Base-by-base conservation (phyloP, 2,888 invertebrate species). In the Anthrax anthrax region DNA sequence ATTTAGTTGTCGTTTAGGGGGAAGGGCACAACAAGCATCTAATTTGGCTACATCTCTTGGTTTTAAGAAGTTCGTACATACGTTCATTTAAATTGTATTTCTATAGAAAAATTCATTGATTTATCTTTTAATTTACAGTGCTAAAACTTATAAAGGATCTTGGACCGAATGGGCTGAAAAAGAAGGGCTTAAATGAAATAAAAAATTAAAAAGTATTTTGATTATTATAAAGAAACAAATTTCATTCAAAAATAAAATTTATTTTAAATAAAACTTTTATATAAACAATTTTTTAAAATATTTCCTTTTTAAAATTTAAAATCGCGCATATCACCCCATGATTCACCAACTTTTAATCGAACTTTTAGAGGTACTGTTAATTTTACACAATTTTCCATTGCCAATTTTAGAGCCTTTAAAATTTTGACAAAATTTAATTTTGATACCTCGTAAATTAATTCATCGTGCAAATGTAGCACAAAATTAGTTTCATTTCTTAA, bases 391-490 rank as follows among this genome's bases (percentile, higher is more conserved):
- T 74, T 72, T 64, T 92, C 90, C 94, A 96, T 94, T 19, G 77
- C 76, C 38, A 75, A 65, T 59, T 81, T 83, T 14, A 96, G 65
- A 42, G 84, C 72, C 49, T 63, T 66, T 1, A 77, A 75, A 42
- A 84, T 77, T 53, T 69, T 63, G 14, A 68, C 60, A 38, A 79
- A 64, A 57, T 77, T 73, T 4, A 71, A 64, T 47, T 71, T 63
- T 12, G 77, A 74, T 4, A 90, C 85, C 74, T 98, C 95, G 61
- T 88, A 95, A 27, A 98, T 78, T 3, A 98, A 73, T 72, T 98
- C 98, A 67, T 98, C 97, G 64, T 98, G 97, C 57, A 98, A 72
- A 64, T 96, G 94, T 19, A 97, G 71, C 4, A 96, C 79, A 14
- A 96, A 74, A 50, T 74, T 75, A 0, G 80, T 81, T 52, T 58